Evolutionary conservation across 1,140 invertebrate genomes (phyloP).

Genomic region (Mya arenaria): DNA sequence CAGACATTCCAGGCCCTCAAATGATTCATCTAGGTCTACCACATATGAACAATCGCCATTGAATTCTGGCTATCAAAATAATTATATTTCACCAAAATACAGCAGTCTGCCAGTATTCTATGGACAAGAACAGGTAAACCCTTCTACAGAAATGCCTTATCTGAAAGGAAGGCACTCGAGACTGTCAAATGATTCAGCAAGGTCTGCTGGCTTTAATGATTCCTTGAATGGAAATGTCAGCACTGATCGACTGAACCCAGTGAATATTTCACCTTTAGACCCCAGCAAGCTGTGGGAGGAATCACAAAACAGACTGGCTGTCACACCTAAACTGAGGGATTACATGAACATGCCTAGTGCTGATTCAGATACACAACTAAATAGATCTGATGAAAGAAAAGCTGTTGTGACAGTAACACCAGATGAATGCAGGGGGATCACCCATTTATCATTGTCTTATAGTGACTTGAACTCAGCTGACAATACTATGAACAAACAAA

Average conservation of each 20-base stretch:
- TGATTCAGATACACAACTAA: conserved; percentile 10
- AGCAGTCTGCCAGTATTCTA: not conserved
- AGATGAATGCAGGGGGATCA: conserved; percentile 22
- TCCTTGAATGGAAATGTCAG: not conserved
- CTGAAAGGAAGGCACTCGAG: not conserved
- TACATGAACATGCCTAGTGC: not conserved
- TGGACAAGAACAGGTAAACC: not conserved
- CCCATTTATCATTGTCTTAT: conserved; percentile 41
- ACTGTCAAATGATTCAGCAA: not conserved
- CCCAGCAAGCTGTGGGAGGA: conserved; percentile 63
- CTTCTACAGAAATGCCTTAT: not conserved
- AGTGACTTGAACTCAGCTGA: conserved; percentile 25
- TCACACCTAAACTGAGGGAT: not conserved
- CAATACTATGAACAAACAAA: not conserved
- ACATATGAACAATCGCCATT: too few relatives aligned
- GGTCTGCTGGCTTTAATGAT: not conserved
- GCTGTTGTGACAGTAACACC: conserved; percentile 18
- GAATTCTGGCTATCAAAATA: not conserved
- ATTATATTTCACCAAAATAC: not conserved
- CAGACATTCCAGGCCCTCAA: not conserved
- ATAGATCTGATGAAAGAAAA: conserved; percentile 25
- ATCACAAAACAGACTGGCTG: conserved; percentile 42
- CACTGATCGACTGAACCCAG: not conserved
- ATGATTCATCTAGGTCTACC: not conserved
- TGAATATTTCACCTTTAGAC: conserved; percentile 62